Evolutionary conservation across 2,888 invertebrate genomes (phyloP), one percentile per base, ranked within the genome.

Genomic region (Galeruca laticollis): DNA sequence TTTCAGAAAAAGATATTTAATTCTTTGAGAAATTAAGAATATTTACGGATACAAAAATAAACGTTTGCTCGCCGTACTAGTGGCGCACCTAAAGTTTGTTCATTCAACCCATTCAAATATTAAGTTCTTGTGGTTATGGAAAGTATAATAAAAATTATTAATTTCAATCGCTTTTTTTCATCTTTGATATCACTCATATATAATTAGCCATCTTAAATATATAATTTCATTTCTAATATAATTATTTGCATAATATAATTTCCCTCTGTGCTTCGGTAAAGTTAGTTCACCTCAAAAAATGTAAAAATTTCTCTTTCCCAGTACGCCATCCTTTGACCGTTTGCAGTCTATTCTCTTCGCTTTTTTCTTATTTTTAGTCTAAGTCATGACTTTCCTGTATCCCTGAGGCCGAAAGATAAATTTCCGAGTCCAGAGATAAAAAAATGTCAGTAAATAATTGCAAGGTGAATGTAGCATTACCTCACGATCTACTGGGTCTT

Each of bases 371-470:
- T 40, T 63, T 37, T 35, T 21, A 51, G 51, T 31, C 21, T 15
- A 15, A 64, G 56, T 66, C 66, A 66, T 66, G 66, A 66, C 66
- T 66, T 66, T 66, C 49, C 66, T 51, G 66, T 66, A 51, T 65
- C 37, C 69, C 65, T 60, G 35, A 54, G 69, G 69, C 47, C 59
- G 9, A 60, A 54, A 60, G 68, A 71, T 71, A 71, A 71, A 71
- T 71, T 68, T 71, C 56, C 26, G 37, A 10, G 57, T 43, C 21
- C 54, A 59, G 59, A 56, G 60, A 65, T 54, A 65, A 63, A 70
- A 72, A 70, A 71, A 70, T 51, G 64, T 64, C 68, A 52, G 68
- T 70, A 67, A 70, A 72, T 69, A 70, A 72, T 72, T 70, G 69
- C 69, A 56, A 64, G 65, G 63, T 63, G 49, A 63, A 63, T 57